Base-by-base conservation (phyloP, 92 coral and sea anemone species). In the Plumapathes pennacea region DNA sequence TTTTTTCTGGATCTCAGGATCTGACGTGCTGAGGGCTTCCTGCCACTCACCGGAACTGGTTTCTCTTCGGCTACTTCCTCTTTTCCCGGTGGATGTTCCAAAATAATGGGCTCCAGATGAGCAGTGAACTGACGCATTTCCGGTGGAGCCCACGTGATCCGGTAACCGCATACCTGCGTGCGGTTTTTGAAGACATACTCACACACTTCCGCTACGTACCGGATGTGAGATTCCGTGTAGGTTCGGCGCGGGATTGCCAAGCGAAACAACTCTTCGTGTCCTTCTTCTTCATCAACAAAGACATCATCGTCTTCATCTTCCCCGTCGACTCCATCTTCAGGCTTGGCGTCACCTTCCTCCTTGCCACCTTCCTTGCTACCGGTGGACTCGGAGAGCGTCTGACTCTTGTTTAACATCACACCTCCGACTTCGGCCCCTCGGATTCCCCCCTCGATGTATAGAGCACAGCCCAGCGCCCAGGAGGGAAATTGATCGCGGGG, bases 371-470 rank as follows among this genome's bases (percentile, higher is more conserved):
- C 58, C 45, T 34, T 8, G 14, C 42, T 27, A 0, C 18, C 43
- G 14, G 33, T 50, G 31, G 15, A 51, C 23, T n/a, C n/a, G n/a
- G n/a, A n/a, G n/a, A n/a, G n/a, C n/a, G n/a, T n/a, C 47, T 12
- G 5, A 3, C 20, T 24, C 3, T 12, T 12, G 5, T 60, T 69
- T n/a, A 74, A 54, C 88, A 80, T 85, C 25, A 85, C 91, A 9
- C 74, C 74, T 6, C 91, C 91, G 8, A 85, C 50, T 58, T 85
- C 91, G 27, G 65, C 82, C 42, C 82, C 83, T n/a, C 91, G 77
- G 40, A 85, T 62, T 4, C 88, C 88, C 18, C 88, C 91, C 37
- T 79, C 88, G 3, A 72, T 5, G 44, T 80, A 85, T 46, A 85
- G 78, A 7, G 82, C 87, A 22, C 77, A 72, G 21, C 56, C 60